Evolutionary conservation across 2,113 vertebrate species (phyloP).

Genomic region (Dryoscopus gambensis): DNA sequence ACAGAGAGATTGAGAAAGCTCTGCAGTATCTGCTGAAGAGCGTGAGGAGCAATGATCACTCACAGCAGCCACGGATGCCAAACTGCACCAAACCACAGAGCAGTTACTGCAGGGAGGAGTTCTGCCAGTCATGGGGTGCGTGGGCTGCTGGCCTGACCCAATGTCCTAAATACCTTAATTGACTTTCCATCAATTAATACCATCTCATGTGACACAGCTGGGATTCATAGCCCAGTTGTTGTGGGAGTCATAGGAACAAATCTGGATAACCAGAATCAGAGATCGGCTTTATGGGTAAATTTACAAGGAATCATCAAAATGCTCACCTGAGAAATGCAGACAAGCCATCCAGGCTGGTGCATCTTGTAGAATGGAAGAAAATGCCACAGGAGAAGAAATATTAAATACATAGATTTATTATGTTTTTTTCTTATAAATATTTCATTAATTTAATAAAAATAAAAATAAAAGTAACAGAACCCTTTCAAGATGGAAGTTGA

Average conservation of each 20-base stretch:
- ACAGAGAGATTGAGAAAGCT: not conserved
- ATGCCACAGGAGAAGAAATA: not conserved
- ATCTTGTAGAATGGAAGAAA: not conserved
- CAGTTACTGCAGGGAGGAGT: not conserved
- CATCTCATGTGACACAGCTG: not conserved
- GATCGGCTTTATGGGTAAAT: not conserved
- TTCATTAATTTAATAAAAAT: not conserved
- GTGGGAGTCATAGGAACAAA: not conserved
- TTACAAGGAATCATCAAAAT: not conserved
- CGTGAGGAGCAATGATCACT: not conserved
- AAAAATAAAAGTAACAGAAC: not conserved
- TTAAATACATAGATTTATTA: conserved; percentile 29
- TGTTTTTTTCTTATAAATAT: not conserved
- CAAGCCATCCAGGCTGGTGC: not conserved
- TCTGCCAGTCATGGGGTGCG: not conserved
- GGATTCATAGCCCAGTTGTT: not conserved
- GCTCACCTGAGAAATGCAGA: not conserved
- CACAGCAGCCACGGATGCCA: not conserved
- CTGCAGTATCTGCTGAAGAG: not conserved
- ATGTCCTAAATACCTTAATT: not conserved
- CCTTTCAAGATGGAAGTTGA: not conserved
- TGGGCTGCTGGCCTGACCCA: not conserved
- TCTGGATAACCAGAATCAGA: not conserved
- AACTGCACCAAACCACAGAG: not conserved
- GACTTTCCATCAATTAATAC: not conserved